Percentiles rank a stretch among this genome's conserved stretches.
These are phyloP conservation scores for Cactoblastis cactorum DNA, from an alignment of 2,888 invertebrate genomes.

Conservation along the genomic window DNA sequence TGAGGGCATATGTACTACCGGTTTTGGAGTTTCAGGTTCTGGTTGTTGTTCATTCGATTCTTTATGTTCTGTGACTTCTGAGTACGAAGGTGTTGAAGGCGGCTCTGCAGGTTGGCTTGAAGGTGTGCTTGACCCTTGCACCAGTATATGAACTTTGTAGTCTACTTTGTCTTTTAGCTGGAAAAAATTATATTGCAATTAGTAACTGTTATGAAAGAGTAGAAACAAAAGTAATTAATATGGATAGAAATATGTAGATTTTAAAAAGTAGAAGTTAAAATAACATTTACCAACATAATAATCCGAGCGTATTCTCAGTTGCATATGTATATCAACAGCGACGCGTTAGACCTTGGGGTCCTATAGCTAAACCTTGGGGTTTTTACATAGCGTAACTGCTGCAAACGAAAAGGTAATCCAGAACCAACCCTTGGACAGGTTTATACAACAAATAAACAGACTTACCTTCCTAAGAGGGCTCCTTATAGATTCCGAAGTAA, in stretches of 20 bases:
- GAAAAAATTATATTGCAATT: conserved; percentile 35
- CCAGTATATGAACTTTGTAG: conserved; percentile 82
- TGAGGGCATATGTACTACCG: conserved; percentile 9
- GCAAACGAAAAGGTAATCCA: too few relatives aligned
- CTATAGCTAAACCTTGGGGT: too few relatives aligned
- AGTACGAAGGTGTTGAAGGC: conserved; percentile 41
- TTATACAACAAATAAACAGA: neutral
- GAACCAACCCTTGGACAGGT: too few relatives aligned
- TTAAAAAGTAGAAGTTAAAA: too few relatives aligned
- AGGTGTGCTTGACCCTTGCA: conserved; percentile 74
- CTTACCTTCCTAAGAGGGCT: conserved; percentile 53
- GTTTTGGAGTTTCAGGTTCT: neutral
- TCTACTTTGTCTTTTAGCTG: conserved; percentile 70
- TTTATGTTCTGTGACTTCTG: conserved; percentile 32
- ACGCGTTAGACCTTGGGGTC: too few relatives aligned
- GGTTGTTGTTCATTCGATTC: conserved; percentile 26
- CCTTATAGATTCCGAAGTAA: conserved; percentile 37
- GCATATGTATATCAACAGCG: too few relatives aligned
- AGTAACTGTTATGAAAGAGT: too few relatives aligned
- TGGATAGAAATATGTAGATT: too few relatives aligned
- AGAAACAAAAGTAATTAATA: too few relatives aligned
- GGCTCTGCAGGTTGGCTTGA: conserved; percentile 34
- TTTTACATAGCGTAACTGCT: too few relatives aligned
- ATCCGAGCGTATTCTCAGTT: too few relatives aligned
- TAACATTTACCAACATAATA: too few relatives aligned